phyloP scores from a whole-genome alignment of 2,888 invertebrate species.

The Vesta saturnalis region DNA sequence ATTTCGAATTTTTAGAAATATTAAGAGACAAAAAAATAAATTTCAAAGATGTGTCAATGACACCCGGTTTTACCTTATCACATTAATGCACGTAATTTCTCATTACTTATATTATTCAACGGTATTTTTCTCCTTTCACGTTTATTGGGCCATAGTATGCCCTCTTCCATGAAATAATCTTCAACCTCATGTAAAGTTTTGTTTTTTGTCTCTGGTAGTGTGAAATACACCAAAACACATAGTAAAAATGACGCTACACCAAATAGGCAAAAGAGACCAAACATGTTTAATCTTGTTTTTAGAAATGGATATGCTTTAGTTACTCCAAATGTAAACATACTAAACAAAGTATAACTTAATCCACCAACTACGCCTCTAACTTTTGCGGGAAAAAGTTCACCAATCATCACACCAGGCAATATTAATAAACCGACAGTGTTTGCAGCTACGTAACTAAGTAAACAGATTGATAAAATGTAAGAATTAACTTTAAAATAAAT shows the following conservation, averaged over 20 bases:
- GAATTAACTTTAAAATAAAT: slow-evolving; percentile 55
- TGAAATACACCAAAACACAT: slow-evolving; percentile 72
- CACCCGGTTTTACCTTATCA: no score
- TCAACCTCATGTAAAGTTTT: slow-evolving; percentile 78
- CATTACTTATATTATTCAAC: no score
- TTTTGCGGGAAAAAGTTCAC: slow-evolving; percentile 78
- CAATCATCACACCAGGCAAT: slow-evolving; percentile 80
- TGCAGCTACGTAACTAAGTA: slow-evolving; percentile 68
- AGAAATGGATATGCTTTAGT: slow-evolving; percentile 77
- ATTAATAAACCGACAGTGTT: slow-evolving; percentile 78
- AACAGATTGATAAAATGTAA: slow-evolving; percentile 29
- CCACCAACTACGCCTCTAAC: slow-evolving; percentile 79
- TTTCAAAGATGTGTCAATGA: no score
- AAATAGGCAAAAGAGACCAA: slow-evolving; percentile 76
- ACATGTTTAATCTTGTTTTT: slow-evolving; percentile 67
- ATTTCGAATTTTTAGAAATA: no score
- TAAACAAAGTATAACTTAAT: slow-evolving; percentile 76
- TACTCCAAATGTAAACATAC: slow-evolving; percentile 72
- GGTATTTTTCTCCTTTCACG: neutral
- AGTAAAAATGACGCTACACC: slow-evolving; percentile 71
- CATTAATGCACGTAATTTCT: no score
- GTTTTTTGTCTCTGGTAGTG: slow-evolving; percentile 80
- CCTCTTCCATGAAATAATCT: slow-evolving; percentile 77
- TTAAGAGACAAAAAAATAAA: no score
- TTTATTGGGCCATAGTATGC: slow-evolving; percentile 70